Conservation (phyloP, 2,888 invertebrate genomes). For the Tribolium freemani region DNA sequence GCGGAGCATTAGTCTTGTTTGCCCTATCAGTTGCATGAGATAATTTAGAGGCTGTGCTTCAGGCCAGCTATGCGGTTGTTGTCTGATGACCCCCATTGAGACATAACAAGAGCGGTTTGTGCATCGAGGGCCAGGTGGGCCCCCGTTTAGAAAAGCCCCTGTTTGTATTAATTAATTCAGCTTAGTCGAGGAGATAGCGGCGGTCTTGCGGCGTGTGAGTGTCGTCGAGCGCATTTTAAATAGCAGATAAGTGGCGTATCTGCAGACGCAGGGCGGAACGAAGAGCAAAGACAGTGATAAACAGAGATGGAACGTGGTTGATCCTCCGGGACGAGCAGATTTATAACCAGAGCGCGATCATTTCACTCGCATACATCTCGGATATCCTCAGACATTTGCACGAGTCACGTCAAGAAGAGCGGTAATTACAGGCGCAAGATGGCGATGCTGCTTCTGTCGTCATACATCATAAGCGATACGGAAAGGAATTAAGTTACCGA, state of each 20-base stretch:
- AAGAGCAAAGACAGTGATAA: conserved; percentile 60
- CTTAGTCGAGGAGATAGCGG: conserved; percentile 35
- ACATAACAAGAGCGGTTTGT: conserved; percentile 10
- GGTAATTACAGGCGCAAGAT: conserved; percentile 61
- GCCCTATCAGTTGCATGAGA: conserved; percentile 18
- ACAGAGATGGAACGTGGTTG: conserved; percentile 64
- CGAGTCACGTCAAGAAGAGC: conserved; percentile 59
- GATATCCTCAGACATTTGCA: conserved; percentile 58
- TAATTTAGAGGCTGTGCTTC: conserved; percentile 31
- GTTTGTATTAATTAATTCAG: conserved; percentile 37
- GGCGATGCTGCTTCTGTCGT: conserved; percentile 57
- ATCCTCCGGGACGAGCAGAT: conserved; percentile 59
- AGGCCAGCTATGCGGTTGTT: conserved; percentile 19
- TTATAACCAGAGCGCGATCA: conserved; percentile 62
- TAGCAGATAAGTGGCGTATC: conserved; percentile 43
- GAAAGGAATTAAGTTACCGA: conserved; percentile 54
- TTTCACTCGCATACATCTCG: conserved; percentile 59
- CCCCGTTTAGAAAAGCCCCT: background rate
- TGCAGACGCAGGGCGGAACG: conserved; percentile 47
- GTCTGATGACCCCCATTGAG: conserved; percentile 6
- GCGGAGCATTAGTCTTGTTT: conserved; percentile 25
- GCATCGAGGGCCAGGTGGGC: background rate
- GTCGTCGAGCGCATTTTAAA: conserved; percentile 41
- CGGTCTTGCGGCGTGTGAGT: conserved; percentile 35
- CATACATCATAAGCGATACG: conserved; percentile 59